These are phyloP conservation scores for Hozukius guyotensis DNA, from an alignment of 2,797 vertebrate species.

Conservation along the genomic window DNA sequence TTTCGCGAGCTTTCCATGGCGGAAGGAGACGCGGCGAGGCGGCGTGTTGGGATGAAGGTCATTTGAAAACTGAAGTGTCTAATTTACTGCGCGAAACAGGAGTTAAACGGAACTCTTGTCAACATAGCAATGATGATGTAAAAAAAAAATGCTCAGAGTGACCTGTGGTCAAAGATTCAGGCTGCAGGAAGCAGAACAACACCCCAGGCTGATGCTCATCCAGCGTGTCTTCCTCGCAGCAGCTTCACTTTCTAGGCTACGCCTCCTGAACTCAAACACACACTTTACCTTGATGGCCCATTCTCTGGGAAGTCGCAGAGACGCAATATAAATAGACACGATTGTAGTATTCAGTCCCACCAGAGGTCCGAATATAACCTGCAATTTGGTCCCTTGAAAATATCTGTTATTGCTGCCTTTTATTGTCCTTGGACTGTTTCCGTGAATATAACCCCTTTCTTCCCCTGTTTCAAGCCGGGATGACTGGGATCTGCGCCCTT, in stretches of 20 bases:
- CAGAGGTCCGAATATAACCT: slow-evolving; percentile 58
- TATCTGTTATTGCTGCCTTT: slow-evolving; percentile 55
- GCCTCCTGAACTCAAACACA: slow-evolving; percentile 46
- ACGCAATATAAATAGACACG: slow-evolving; percentile 53
- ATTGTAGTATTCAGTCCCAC: slow-evolving; percentile 42
- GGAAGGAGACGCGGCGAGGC: slow-evolving; percentile 9
- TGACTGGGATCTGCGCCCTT: slow-evolving; percentile 67
- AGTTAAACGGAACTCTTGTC: slow-evolving; percentile 45
- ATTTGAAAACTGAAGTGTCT: slow-evolving; percentile 55
- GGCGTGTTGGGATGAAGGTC: slow-evolving; percentile 74
- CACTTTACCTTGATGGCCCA: slow-evolving; percentile 30
- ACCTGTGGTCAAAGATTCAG: slow-evolving; percentile 3
- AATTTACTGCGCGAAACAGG: slow-evolving; percentile 57
- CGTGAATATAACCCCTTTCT: slow-evolving; percentile 32
- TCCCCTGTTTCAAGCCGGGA: slow-evolving; percentile 27
- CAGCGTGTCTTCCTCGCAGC: neutral
- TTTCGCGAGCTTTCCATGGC: slow-evolving; percentile 48
- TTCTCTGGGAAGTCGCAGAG: slow-evolving; percentile 31
- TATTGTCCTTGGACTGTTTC: slow-evolving; percentile 68
- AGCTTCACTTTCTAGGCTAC: slow-evolving; percentile 28
- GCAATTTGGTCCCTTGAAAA: slow-evolving; percentile 63
- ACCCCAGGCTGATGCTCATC: slow-evolving; percentile 2
- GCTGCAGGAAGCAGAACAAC: neutral
- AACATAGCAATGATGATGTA: slow-evolving; percentile 4
- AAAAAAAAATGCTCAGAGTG: neutral